Base-by-base conservation (phyloP, 1,140 invertebrate genomes). In the Drosophila nigrodunni region DNA sequence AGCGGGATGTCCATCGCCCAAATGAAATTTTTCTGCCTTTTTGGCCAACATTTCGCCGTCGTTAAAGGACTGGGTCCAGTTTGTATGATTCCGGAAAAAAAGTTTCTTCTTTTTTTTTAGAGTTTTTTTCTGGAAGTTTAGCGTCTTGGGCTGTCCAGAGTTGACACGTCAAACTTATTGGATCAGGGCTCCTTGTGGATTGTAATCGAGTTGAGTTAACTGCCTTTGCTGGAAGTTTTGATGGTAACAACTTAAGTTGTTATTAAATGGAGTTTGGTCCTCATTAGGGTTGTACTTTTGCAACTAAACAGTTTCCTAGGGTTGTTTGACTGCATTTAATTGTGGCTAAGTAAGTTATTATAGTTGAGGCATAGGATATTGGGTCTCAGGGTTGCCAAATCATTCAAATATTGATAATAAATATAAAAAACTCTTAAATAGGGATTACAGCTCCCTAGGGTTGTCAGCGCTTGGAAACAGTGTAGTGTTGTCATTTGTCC, bases 21-120 rank as follows among this genome's bases (percentile, higher is more conserved):
- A 74, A 62, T 54, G 41, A 62, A 50, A 47, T 47, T 58, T 58
- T 57, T 70, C 58, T 47, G 72, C 57, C 25, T 62, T 73, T 70
- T 70, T 37, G 64, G 64, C 64, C 57, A 60, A 74, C 49, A 68
- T 66, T 58, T 43, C 41, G 15, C 7, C 30, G 9, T 15, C 52
- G 25, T 30, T 30, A 30, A 30, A 30, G 50, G n/a, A 41, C n/a
- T 5, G 54, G 37, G 34, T 18, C 8, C 9, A 13, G 44, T 25
- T 60, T 60, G 35, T 43, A 35, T 60, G 58, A 10, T 15, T 15
- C 39, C n/a, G 41, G 58, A 7, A 15, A 60, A 60, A 60, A 60
- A 60, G 58, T 60, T 50, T 25, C n/a, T 50, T n/a, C n/a, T 25
- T 30, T 57, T 60, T 13, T 39, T 13, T 59, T 3, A 11, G 1